Evolutionary conservation across 2,113 vertebrate genomes (phyloP).

Genomic region (Plecturocebus donacophilus): DNA sequence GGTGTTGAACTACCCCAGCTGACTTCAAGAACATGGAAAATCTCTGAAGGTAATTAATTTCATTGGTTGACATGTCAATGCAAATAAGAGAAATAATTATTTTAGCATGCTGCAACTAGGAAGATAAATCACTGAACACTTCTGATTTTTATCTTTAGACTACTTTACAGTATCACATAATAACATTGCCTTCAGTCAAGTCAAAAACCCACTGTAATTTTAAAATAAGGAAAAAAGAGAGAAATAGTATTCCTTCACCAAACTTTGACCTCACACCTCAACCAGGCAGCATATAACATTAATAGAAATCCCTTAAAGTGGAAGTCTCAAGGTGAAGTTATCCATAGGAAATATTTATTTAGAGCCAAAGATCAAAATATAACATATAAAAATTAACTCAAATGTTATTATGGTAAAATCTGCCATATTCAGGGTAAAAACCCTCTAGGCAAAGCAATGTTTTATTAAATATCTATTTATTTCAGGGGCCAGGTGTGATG

Average conservation of each 20-base stretch:
- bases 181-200: constrained; percentile 45
- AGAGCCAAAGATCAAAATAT: constrained; percentile 54
- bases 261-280: constrained; percentile 48
- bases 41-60: constrained; percentile 41
- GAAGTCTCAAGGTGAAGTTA: constrained; percentile 42
- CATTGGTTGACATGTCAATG: constrained; percentile 42
- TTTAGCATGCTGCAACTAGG: constrained; percentile 45
- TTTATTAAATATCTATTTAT: constrained; percentile 47
- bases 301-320: constrained; percentile 53
- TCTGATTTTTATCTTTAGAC: constrained; percentile 60
- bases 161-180: constrained; percentile 29
- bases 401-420: neutral
- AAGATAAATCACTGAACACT: constrained; percentile 59
- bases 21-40: constrained; percentile 46
- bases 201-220: constrained; percentile 53
- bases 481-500: neutral
- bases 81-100: constrained; percentile 66
- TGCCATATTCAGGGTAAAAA: neutral
- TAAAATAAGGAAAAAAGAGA: constrained; percentile 40
- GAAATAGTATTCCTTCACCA: constrained; percentile 52
- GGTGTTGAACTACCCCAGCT: neutral
- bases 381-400: constrained; percentile 48
- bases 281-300: constrained; percentile 11
- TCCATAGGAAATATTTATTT: constrained; percentile 50
- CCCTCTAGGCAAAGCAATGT: neutral